These are phyloP conservation scores for Brachionus paranguensis DNA, from an alignment of 1,140 invertebrate genomes.

Conservation along the genomic window DNA sequence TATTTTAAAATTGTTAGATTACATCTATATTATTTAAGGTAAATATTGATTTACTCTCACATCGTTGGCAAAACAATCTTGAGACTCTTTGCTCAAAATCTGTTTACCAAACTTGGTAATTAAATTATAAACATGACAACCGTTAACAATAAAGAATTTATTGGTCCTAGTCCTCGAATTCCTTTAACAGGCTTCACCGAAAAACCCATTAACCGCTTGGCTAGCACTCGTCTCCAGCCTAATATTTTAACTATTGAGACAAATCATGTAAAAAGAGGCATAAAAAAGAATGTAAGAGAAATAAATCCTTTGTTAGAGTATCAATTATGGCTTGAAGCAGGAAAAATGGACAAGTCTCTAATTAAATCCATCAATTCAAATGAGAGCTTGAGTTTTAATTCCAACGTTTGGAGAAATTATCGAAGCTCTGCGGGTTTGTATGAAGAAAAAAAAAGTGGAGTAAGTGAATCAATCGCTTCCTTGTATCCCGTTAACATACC, in stretches of 20 bases:
- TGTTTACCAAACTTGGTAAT: not conserved
- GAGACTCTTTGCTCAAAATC: not conserved
- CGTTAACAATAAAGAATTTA: not conserved
- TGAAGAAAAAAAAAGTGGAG: slow-evolving; percentile 46
- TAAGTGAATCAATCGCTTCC: slow-evolving; percentile 49
- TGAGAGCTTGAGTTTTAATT: slow-evolving; percentile 45
- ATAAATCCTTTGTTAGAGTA: slow-evolving; percentile 46
- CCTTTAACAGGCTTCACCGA: slow-evolving; percentile 49
- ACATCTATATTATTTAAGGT: not conserved
- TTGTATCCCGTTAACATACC: slow-evolving; percentile 54
- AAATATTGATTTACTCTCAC: slow-evolving; percentile 14
- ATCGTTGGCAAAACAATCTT: not conserved
- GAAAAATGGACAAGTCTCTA: slow-evolving; percentile 48
- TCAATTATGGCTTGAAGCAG: slow-evolving; percentile 52
- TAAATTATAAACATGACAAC: not conserved
- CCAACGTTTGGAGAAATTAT: slow-evolving; percentile 54
- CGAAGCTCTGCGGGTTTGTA: slow-evolving; percentile 48
- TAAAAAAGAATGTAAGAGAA: slow-evolving; percentile 44
- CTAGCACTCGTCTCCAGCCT: slow-evolving; percentile 43
- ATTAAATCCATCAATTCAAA: slow-evolving; percentile 47
- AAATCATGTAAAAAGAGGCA: slow-evolving; percentile 47
- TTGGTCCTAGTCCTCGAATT: not conserved
- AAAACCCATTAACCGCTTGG: slow-evolving; percentile 47
- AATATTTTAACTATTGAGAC: slow-evolving; percentile 51
- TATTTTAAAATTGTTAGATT: not conserved